Base-by-base conservation (phyloP, 2,797 vertebrate genomes). In the Ceyx erithaca region DNA sequence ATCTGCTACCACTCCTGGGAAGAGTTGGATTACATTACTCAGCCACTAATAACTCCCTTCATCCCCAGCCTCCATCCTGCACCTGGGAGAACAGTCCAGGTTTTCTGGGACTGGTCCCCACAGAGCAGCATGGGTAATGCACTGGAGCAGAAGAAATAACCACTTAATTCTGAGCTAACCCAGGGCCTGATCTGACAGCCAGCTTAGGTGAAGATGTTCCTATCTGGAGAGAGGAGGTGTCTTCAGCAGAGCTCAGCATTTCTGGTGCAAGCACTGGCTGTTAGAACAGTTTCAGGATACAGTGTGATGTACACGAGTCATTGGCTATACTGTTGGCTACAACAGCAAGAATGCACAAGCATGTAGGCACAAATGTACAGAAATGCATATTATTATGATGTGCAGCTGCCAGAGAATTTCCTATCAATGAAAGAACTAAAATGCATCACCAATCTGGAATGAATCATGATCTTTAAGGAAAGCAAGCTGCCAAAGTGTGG, bases 361-460 rank as follows among this genome's bases (percentile, higher is more conserved):
- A 9, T n/a, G 43, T 31, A 63, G 59, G 67, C 73, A 80, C 43
- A 71, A 94, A 89, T n/a, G 12, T 63, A 87, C 63, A 90, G 70
- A 81, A 92, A 92, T 72, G 28, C 12, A 20, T 26, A 35, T 71
- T 87, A 87, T 89, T 85, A 86, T 82, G 90, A 90, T 90, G 90
- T 96, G 40, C 85, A 94, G 64, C 83, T 86, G 83, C 71, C 64
- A 80, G 83, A 92, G 62, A 37, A 70, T 41, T 88, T 96, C 78
- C 83, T 96, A n/a, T 86, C 78, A 71, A 33, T 0, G 0, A 86
- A 94, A 82, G 57, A 81, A 61, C 57, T 91, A 81, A 91, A 94
- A 33, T 95, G 79, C 93, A 93, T 92, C 81, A 77, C 64, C 58
- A 91, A 63, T 94, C 85, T 94, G 91, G 90, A 96, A 93, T 0